A percentile compares a stretch with the other conserved stretches of the same genome.
Conservation (phyloP, 1,140 invertebrate species). For the Bradysia coprophila region DNA sequence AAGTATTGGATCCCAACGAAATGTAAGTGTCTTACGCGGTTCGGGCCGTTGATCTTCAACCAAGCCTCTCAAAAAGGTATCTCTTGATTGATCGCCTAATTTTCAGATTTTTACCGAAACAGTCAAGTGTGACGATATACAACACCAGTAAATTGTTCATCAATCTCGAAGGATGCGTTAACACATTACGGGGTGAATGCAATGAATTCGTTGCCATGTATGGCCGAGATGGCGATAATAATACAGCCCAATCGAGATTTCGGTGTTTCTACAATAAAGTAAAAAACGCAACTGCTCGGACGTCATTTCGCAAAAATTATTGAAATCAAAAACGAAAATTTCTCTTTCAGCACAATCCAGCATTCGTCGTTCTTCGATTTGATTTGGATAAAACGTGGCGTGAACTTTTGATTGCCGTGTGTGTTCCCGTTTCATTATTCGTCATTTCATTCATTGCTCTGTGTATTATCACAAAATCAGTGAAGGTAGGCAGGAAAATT, state of each 20-base stretch:
- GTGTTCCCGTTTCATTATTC: slow-evolving; percentile 63
- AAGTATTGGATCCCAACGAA: slow-evolving; percentile 21
- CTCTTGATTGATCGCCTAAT: neutral
- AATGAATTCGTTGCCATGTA: slow-evolving; percentile 63
- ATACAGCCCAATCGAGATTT: slow-evolving; percentile 68
- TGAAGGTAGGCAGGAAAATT: too few species aligned
- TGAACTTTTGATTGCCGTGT: slow-evolving; percentile 63
- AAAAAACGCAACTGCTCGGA: too few species aligned
- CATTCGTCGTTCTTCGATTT: slow-evolving; percentile 37
- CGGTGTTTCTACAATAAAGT: slow-evolving; percentile 55
- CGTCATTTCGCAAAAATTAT: too few species aligned
- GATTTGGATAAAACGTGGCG: slow-evolving; percentile 55
- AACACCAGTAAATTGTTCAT: slow-evolving; percentile 67
- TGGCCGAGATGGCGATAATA: slow-evolving; percentile 69
- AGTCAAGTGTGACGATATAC: slow-evolving; percentile 48
- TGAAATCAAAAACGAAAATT: neutral
- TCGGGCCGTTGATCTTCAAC: neutral
- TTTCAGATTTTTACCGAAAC: slow-evolving; percentile 15
- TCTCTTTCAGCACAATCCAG: neutral
- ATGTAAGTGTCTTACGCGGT: slow-evolving; percentile 1
- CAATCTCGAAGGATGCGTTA: slow-evolving; percentile 77
- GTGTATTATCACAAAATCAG: slow-evolving; percentile 23
- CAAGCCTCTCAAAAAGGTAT: too few species aligned
- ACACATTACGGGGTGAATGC: slow-evolving; percentile 72
- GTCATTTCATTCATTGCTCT: slow-evolving; percentile 61